Base-by-base conservation (phyloP, 37 sponge, comb jelly and placozoan species). In the Oscarella lobularis region DNA sequence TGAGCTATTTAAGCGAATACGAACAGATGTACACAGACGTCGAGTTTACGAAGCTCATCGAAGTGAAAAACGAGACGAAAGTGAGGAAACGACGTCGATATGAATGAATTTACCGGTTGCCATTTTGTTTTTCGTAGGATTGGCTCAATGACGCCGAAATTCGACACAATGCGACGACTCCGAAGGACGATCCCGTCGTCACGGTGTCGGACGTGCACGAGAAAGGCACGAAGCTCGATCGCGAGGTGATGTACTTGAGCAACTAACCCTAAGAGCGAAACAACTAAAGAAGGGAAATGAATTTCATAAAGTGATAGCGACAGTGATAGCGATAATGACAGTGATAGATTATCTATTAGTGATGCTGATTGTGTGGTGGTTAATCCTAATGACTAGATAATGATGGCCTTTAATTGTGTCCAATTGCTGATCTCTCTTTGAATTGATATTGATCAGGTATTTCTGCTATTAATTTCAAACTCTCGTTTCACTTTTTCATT, bases 171-270 rank as follows among this genome's bases (percentile, higher is more conserved):
- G 72, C 76, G n/a, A 80, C 79, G 6, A 38, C 81, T 3, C 80
- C 78, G 6, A 66, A 76, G 31, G 84, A 80, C 31, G 91, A 90
- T 33, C 91, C 91, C 0, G 80, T 77, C 3, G 39, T 90, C 2
- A 33, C 78, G 14, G 33, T 71, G 0, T 55, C 73, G 33, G 84
- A 86, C 5, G 29, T 90, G 4, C 73, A 86, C 33, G 87, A 90
- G 36, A 84, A 78, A 67, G 37, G 36, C 5, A 74, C 60, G 36
- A 66, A 76, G 3, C 66, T 90, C 37, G 85, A 86, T 65, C 38
- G 91, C 27, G 91, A 90, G 76, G 78, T 86, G 68, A 74, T 83
- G 80, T 90, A 90, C 69, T 77, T 90, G 30, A 30, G 86, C 36
- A 86, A 81, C 73, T 86, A 90, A 48, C 40, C 83, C 2, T 66